A percentile compares a stretch with the other conserved stretches of the same genome.
Conservation (phyloP, 2,113 vertebrate genomes). For the Thymallus thymallus region DNA sequence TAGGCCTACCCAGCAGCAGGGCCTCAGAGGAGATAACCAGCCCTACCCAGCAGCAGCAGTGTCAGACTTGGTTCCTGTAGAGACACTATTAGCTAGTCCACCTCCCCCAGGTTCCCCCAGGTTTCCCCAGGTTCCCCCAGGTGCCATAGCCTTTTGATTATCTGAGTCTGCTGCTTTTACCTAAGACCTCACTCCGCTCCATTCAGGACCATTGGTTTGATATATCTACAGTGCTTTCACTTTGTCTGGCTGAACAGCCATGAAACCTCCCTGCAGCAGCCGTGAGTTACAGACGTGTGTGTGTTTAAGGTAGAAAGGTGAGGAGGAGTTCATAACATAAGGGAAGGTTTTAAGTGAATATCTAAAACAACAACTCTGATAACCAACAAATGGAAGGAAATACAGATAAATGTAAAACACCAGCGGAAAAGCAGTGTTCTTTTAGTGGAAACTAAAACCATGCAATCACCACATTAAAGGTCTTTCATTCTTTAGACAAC, state of each 20-base stretch:
- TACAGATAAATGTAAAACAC: constrained; percentile 55
- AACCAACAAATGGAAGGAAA: constrained; percentile 66
- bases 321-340: constrained; percentile 45
- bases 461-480: constrained; percentile 79
- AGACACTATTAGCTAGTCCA: constrained; percentile 46
- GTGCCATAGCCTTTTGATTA: constrained; percentile 42
- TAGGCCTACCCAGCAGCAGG: constrained; percentile 16
- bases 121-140: too few relatives aligned
- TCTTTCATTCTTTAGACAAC: constrained; percentile 66
- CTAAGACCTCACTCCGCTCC: too few relatives aligned
- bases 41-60: constrained; percentile 18
- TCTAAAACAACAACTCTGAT: constrained; percentile 32
- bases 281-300: constrained; percentile 39
- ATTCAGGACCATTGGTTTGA: too few relatives aligned
- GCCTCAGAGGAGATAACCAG: constrained; percentile 37
- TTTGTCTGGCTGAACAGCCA: constrained; percentile 20
- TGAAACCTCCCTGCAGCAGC: constrained; percentile 42
- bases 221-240: constrained; percentile 14
- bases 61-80: constrained; percentile 51
- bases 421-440: constrained; percentile 69
- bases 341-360: constrained; percentile 38
- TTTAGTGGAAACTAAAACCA: constrained; percentile 71
- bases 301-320: constrained; percentile 10
- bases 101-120: constrained; percentile 36
- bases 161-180: constrained; percentile 42